Evolutionary conservation across 2,113 vertebrate genomes (phyloP).

Genomic region (Origma solitaria): DNA sequence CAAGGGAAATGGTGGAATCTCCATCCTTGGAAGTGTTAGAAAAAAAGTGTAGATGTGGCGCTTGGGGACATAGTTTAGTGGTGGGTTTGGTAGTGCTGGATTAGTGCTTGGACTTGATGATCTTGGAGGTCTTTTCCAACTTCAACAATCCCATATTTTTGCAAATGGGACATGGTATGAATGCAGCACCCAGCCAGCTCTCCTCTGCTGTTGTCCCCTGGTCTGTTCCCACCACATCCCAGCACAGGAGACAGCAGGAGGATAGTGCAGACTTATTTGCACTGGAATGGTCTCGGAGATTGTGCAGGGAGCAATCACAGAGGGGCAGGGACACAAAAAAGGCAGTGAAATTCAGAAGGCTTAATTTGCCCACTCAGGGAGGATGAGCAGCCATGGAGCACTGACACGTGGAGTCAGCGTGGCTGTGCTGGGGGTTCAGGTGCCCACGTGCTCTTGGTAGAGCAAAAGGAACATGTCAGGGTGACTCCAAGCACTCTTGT

Average conservation of each 20-base stretch:
- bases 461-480: not conserved
- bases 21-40: not conserved
- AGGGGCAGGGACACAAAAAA: rapidly evolving
- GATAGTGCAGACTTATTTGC: not conserved
- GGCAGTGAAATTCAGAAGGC: not conserved
- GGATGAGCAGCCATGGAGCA: rapidly evolving
- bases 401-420: rapidly evolving
- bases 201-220: rapidly evolving
- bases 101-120: rapidly evolving
- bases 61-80: not conserved
- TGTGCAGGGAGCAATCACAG: not conserved
- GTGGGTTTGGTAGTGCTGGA: not conserved
- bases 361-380: not conserved
- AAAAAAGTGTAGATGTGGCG: not conserved
- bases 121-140: not conserved
- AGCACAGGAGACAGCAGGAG: not conserved
- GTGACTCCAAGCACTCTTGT: not conserved
- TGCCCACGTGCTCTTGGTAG: rapidly evolving
- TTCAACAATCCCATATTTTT: not conserved
- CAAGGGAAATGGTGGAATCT: not conserved
- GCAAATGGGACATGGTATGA: rapidly evolving
- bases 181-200: not conserved
- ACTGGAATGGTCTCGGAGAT: rapidly evolving
- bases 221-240: rapidly evolving
- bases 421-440: rapidly evolving